A percentile compares a stretch with the other conserved stretches of the same genome.
These are phyloP conservation scores for Dendrocopos noguchii DNA, from an alignment of 2,113 vertebrate genomes.

Conservation along the genomic window DNA sequence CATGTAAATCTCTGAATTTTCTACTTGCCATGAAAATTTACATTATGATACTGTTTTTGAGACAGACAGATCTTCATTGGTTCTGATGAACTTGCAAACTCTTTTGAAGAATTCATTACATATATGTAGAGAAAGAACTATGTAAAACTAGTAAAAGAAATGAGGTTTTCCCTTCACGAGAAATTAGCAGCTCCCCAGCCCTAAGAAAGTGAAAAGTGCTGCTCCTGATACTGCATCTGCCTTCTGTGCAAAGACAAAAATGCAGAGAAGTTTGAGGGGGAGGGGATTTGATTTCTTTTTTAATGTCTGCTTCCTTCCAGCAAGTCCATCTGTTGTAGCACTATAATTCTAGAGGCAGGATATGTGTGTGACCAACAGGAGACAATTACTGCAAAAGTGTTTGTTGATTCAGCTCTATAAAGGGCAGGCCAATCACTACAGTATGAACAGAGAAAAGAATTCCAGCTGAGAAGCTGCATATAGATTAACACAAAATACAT, in stretches of 20 bases:
- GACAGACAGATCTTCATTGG: neutral
- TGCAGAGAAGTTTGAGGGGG: conserved; percentile 16
- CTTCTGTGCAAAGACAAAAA: conserved; percentile 58
- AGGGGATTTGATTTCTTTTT: conserved; percentile 63
- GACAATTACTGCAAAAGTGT: conserved; percentile 66
- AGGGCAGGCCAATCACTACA: conserved; percentile 53
- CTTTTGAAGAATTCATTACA: conserved; percentile 35
- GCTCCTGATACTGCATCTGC: conserved; percentile 46
- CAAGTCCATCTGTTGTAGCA: conserved; percentile 69
- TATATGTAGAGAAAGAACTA: neutral
- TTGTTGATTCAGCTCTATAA: conserved; percentile 73
- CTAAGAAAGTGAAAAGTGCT: conserved; percentile 51
- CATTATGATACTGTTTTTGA: neutral
- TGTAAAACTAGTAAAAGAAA: conserved; percentile 51
- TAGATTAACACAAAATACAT: conserved; percentile 56
- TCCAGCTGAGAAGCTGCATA: conserved; percentile 57
- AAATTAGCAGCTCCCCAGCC: conserved; percentile 46
- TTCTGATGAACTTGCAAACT: conserved; percentile 19
- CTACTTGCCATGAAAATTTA: conserved; percentile 16
- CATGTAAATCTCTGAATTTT: neutral
- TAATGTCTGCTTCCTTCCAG: conserved; percentile 71
- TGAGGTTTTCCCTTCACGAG: conserved; percentile 13
- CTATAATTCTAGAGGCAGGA: conserved; percentile 63
- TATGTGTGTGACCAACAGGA: conserved; percentile 70
- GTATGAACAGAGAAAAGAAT: conserved; percentile 50